Base-by-base conservation (phyloP, 1,140 invertebrate species). In the Drosophila nannoptera region DNA sequence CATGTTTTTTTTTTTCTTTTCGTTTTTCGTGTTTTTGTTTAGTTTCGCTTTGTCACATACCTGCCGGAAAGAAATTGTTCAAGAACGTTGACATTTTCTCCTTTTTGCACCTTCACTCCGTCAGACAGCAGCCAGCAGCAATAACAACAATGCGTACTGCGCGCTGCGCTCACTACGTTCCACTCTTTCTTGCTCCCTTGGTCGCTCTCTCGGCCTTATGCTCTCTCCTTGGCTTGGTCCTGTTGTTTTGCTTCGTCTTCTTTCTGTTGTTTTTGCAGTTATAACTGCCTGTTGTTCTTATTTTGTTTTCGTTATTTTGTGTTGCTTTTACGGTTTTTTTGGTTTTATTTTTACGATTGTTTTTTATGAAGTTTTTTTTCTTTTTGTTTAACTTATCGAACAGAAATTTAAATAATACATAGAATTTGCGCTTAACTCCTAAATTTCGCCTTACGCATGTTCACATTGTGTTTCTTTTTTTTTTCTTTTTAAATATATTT, bases 61-160 rank as follows among this genome's bases (percentile, higher is more conserved):
- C 87, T 89, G 87, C 87, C 71, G 87, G 87, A 66, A 89, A 89
- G 68, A 89, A 89, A 83, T 89, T 89, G 77, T 89, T 89, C 69
- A 89, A 89, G 77, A 89, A 89, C 77, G 87, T 89, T 88, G 87
- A 89, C 87, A 89, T 89, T 83, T 88, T 65, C 65, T 65, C 65
- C 54, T 69, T 62, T 67, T 65, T 64, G 22, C 67, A 58, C 74
- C 69, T 70, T 83, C 38, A 33, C 29, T 61, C 35, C 64, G 32
- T 38, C 45, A 69, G 40, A 35, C 42, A 29, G 45, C 69, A 69
- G 40, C 50, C 58, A 69, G 32, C 69, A 69, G 40, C 50, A 62
- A 42, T 56, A 65, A 56, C 52, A 78, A 65, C 60, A 62, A 50
- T 48, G 42, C 53, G 55, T 50, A 58, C 35, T 69, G 64, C 58